Evolutionary conservation across 2,888 invertebrate genomes (phyloP).

Genomic region (Lasioglossum oenotherae): DNA sequence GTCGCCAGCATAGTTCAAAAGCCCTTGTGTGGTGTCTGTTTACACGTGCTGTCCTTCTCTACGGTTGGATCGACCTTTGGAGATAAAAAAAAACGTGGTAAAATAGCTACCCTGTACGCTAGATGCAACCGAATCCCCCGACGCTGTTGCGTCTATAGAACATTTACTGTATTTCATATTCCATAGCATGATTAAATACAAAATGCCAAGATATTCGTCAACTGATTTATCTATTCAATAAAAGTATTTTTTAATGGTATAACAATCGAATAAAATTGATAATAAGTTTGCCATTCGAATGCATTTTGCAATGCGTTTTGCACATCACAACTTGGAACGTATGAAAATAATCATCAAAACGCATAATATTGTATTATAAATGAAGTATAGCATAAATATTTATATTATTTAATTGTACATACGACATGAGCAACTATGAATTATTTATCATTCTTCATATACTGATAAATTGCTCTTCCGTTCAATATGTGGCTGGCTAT

Average conservation of each 20-base stretch:
- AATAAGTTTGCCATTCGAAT: not conserved
- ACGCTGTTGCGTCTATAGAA: too few relatives aligned
- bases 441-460: conserved; percentile 40
- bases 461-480: not conserved
- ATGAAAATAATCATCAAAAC: not conserved
- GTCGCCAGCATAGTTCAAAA: too few relatives aligned
- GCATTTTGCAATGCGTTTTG: not conserved
- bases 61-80: too few relatives aligned
- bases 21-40: too few relatives aligned
- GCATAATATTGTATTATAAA: conserved; percentile 48
- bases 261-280: not conserved
- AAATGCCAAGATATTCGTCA: not conserved
- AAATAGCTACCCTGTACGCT: too few relatives aligned
- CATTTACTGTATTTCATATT: not conserved
- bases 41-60: too few relatives aligned
- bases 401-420: conserved; percentile 63
- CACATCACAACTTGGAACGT: not conserved
- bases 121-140: too few relatives aligned
- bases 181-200: not conserved
- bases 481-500: not conserved
- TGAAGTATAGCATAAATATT: conserved; percentile 25
- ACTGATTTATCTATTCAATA: not conserved
- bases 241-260: not conserved
- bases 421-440: conserved; percentile 23
- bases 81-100: too few relatives aligned